Evolutionary conservation across 23 tunicate species (phyloP), one percentile per base, ranked within the genome.

Genomic region (Ciona savignyi): DNA sequence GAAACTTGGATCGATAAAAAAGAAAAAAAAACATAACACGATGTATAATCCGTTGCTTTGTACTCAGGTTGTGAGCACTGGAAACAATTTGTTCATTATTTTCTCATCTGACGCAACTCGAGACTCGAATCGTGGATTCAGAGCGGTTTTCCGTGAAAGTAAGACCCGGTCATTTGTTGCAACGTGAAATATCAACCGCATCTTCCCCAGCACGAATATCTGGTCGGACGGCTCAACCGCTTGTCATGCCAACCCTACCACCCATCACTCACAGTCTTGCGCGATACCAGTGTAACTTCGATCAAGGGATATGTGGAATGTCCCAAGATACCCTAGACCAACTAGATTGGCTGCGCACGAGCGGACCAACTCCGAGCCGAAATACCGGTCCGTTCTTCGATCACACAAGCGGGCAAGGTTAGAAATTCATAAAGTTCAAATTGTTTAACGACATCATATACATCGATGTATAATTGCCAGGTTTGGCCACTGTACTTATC

Each of bases 371-470:
- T 3, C 88, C 88, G 62, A 83, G 90, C 48, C 81, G 81, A 9
- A 76, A 75, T 67, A 79, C 97, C 23, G 90, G 88, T 9, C 97
- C 97, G 2, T 48, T 42, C 56, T 63, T 24, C 3, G 97, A 90
- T 62, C 81, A 83, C 77, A 83, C 89, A 32, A 66, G 85, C 4
- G 97, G 89, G 33, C 78, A 62, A 68, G 97, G 97, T 90, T 73
- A 42, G 56, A 15, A 42, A 42, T 42, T 42, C 15, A 42, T 15
- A 42, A 42, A 42, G 56, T 42, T 42, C 56, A 42, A 42, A 9
- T 42, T 42, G 56, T 42, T 42, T 42, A 42, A 9, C 9, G 56
- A 6, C 56, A 6, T 6, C 56, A 42, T 42, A 42, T 42, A 15
- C 56, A 42, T 42, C 9, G 15, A 9, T 42, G 9, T 42, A 42